These are phyloP conservation scores for Periparus ater DNA, from an alignment of 2,797 vertebrate genomes.

Conservation along the genomic window DNA sequence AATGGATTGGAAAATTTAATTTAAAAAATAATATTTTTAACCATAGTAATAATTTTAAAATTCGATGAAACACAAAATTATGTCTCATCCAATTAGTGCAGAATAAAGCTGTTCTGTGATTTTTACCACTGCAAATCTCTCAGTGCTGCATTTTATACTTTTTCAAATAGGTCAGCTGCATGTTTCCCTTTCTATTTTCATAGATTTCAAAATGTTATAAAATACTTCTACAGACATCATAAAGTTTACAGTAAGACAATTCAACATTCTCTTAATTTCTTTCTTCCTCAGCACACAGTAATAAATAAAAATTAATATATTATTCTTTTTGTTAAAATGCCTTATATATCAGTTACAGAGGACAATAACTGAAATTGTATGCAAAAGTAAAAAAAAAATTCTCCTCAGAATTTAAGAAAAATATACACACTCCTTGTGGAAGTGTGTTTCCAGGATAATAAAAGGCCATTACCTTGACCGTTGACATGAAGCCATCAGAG, in stretches of 20 bases:
- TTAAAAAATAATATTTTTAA: not conserved
- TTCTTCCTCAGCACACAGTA: not conserved
- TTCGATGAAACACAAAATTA: not conserved
- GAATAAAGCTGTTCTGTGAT: not conserved
- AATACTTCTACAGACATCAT: not conserved
- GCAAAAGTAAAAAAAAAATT: slow-evolving; percentile 34
- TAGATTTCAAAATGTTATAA: not conserved
- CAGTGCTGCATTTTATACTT: not conserved
- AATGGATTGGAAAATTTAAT: not conserved
- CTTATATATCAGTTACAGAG: not conserved
- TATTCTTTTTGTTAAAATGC: not conserved
- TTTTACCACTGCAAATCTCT: not conserved
- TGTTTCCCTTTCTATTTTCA: not conserved
- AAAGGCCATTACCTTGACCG: slow-evolving; percentile 98
- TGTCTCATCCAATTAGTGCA: not conserved
- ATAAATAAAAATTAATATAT: not conserved
- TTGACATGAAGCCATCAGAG: slow-evolving; percentile 97
- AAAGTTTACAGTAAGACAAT: not conserved
- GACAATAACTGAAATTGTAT: not conserved
- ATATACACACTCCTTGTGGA: not conserved
- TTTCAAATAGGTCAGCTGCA: not conserved
- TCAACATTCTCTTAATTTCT: not conserved
- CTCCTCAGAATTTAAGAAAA: slow-evolving; percentile 40
- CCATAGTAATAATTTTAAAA: not conserved
- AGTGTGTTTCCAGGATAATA: slow-evolving; percentile 85